Conservation (phyloP, 2,113 vertebrate species). For the Stigmatopora nigra region DNA sequence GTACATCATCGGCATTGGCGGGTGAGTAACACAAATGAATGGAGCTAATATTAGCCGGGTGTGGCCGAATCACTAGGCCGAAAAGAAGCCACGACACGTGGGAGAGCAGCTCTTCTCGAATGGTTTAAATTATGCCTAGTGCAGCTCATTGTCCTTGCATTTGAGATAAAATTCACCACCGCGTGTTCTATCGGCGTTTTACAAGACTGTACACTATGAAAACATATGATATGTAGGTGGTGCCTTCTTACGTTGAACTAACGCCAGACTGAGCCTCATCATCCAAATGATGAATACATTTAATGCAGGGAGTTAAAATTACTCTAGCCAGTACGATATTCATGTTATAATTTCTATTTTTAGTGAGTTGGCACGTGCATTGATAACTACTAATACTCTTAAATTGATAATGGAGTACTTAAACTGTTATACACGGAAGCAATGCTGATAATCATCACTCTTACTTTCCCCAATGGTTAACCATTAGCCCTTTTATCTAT, state of each 20-base stretch:
- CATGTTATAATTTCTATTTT: not conserved
- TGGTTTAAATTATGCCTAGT: no score
- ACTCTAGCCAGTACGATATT: not conserved
- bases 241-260: not conserved
- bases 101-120: not conserved
- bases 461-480: not conserved
- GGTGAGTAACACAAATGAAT: constrained; percentile 71
- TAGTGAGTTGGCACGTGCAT: not conserved
- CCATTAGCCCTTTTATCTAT: not conserved
- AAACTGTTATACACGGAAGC: not conserved
- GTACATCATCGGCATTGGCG: constrained; percentile 85
- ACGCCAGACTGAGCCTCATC: not conserved
- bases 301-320: not conserved
- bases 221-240: not conserved
- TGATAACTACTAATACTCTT: not conserved
- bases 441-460: not conserved
- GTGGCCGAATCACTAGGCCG: constrained; percentile 15
- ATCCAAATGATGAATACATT: no score
- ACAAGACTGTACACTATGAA: no score
- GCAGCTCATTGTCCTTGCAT: not conserved
- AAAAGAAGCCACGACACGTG: constrained; percentile 39
- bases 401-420: not conserved
- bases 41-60: constrained; percentile 19
- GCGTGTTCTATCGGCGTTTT: not conserved
- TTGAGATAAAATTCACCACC: not conserved